A percentile compares a stretch with the other conserved stretches of the same genome.
These are phyloP conservation scores for Onychostoma macrolepis DNA, from an alignment of 2,113 vertebrate species.

Conservation along the genomic window DNA sequence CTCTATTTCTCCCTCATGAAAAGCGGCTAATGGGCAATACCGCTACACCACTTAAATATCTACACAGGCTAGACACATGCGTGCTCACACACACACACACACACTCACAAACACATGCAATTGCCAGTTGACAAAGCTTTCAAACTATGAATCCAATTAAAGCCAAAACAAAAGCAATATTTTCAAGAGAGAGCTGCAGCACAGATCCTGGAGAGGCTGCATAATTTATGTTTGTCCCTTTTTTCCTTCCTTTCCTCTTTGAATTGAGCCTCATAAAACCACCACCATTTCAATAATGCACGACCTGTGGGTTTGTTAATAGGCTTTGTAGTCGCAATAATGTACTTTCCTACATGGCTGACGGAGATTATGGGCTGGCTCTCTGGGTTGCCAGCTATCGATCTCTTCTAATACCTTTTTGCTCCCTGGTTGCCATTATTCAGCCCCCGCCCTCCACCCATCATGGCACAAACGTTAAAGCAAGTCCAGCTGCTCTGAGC, in stretches of 20 bases:
- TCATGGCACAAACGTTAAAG: constrained; percentile 32
- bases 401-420: constrained; percentile 66
- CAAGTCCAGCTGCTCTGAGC: constrained; percentile 17
- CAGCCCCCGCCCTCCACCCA: constrained; percentile 51
- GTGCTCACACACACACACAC: background rate
- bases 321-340: constrained; percentile 77
- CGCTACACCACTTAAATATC: constrained; percentile 3
- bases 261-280: constrained; percentile 72
- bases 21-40: constrained; percentile 28
- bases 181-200: constrained; percentile 52
- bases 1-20: constrained; percentile 11
- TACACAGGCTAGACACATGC: constrained; percentile 5
- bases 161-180: constrained; percentile 67
- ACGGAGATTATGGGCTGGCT: constrained; percentile 69
- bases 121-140: constrained; percentile 58
- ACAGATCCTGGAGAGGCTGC: constrained; percentile 59
- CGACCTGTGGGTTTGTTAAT: constrained; percentile 77
- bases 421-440: constrained; percentile 60
- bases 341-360: constrained; percentile 76
- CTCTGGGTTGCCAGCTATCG: constrained; percentile 70
- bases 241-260: constrained; percentile 60
- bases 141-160: constrained; percentile 70
- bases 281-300: constrained; percentile 75
- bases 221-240: constrained; percentile 72
- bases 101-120: background rate